Evolutionary conservation across 2,797 vertebrate genomes (phyloP).

Genomic region (Sebastes matsubarae): DNA sequence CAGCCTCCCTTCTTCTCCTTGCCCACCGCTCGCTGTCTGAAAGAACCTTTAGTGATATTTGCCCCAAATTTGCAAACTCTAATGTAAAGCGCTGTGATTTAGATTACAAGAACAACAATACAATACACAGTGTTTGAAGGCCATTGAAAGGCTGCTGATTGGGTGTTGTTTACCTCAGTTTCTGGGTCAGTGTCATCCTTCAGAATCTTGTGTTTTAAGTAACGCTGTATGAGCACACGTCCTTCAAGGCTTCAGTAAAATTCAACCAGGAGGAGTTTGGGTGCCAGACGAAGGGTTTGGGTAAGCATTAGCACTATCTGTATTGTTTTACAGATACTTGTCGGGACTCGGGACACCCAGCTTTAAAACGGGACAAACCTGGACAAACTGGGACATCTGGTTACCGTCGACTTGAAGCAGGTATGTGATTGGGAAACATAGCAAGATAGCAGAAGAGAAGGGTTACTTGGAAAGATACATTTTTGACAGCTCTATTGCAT

Average conservation of each 20-base stretch:
- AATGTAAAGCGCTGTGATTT: not conserved
- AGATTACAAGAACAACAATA: not conserved
- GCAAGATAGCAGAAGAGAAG: not conserved
- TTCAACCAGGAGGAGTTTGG: too few relatives aligned
- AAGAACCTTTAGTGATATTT: not conserved
- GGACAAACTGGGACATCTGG: not conserved
- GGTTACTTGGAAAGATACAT: rapidly evolving
- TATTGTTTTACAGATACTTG: too few relatives aligned
- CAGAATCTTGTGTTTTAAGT: not conserved
- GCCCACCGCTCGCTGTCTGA: not conserved
- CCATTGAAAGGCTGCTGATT: not conserved
- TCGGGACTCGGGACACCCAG: rapidly evolving
- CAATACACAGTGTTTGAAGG: not conserved
- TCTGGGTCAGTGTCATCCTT: not conserved
- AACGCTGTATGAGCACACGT: too few relatives aligned
- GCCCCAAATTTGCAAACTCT: not conserved
- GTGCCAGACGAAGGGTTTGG: too few relatives aligned
- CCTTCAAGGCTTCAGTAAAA: too few relatives aligned
- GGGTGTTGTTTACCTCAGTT: not conserved
- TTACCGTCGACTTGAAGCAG: not conserved
- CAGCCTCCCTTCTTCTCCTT: not conserved
- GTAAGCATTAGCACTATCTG: too few relatives aligned
- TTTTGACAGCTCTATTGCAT: not conserved
- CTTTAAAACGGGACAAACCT: not conserved
- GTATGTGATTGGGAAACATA: not conserved